Conservation (phyloP, 1,140 invertebrate genomes). For the Drosophila malerkotliana region DNA sequence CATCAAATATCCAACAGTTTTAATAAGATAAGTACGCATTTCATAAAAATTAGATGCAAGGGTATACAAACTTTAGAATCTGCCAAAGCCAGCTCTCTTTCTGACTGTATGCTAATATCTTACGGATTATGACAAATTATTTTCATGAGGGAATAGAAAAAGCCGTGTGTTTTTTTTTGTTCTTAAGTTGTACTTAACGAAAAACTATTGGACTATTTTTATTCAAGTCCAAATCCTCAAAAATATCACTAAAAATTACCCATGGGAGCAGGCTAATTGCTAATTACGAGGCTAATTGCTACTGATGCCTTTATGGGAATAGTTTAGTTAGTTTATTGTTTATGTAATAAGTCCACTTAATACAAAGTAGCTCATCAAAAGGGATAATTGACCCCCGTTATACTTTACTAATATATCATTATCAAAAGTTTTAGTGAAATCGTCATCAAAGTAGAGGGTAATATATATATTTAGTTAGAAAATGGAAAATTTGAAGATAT, state of each 20-base stretch:
- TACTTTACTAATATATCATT: conserved; percentile 14
- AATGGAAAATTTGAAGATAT: not conserved
- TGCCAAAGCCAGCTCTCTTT: not conserved
- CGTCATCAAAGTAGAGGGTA: too few relatives aligned
- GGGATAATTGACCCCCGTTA: conserved; percentile 3
- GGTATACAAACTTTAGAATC: too few relatives aligned
- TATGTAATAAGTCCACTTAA: not conserved
- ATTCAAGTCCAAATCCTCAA: too few relatives aligned
- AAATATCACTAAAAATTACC: not conserved
- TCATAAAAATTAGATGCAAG: not conserved
- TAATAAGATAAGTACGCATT: not conserved
- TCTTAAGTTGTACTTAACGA: too few relatives aligned
- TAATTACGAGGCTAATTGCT: not conserved
- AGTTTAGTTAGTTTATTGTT: conserved; percentile 30
- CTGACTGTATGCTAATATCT: not conserved
- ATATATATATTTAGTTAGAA: not conserved
- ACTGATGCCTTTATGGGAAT: conserved; percentile 6
- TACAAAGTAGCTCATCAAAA: conserved; percentile 3
- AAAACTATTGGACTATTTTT: too few relatives aligned
- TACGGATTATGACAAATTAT: too few relatives aligned
- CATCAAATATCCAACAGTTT: not conserved
- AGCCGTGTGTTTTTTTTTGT: too few relatives aligned
- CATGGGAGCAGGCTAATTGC: not conserved
- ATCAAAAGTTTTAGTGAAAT: not conserved
- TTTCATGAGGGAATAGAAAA: too few relatives aligned